Percentiles rank a stretch among this genome's conserved stretches.
These are phyloP conservation scores for Ispidina picta DNA, from an alignment of 2,797 vertebrate genomes.

Conservation along the genomic window DNA sequence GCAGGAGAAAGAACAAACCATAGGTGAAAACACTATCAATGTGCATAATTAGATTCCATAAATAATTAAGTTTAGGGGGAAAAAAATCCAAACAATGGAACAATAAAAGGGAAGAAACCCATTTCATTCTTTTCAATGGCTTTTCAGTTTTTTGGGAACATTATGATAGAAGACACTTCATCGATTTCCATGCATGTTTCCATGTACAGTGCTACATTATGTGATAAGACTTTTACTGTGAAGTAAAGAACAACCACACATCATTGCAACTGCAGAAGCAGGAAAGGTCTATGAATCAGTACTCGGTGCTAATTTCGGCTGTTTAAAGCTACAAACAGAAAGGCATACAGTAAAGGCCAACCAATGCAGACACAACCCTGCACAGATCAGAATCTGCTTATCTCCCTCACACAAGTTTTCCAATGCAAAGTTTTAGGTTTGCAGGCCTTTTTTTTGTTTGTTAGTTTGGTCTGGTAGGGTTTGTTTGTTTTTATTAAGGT, in stretches of 20 bases:
- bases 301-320: not conserved
- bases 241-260: not conserved
- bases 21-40: not conserved
- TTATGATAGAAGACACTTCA: not conserved
- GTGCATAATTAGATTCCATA: not conserved
- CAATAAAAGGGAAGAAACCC: not conserved
- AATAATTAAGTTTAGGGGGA: not conserved
- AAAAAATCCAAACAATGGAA: not conserved
- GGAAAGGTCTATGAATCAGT: not conserved
- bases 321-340: not conserved
- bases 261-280: not conserved
- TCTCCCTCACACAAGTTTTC: not conserved
- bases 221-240: not conserved
- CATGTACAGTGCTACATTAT: not conserved
- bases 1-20: constrained; percentile 46
- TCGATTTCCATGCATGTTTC: not conserved
- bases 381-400: not conserved
- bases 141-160: not conserved
- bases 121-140: not conserved
- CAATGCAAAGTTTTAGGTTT: not conserved
- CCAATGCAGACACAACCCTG: not conserved
- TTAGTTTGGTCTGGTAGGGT: not conserved
- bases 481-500: not conserved
- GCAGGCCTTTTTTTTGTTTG: not conserved
- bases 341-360: not conserved